Evolutionary conservation across 2,113 vertebrate species (phyloP), one percentile per base, ranked within the genome.

Genomic region (Notiomystis cincta): DNA sequence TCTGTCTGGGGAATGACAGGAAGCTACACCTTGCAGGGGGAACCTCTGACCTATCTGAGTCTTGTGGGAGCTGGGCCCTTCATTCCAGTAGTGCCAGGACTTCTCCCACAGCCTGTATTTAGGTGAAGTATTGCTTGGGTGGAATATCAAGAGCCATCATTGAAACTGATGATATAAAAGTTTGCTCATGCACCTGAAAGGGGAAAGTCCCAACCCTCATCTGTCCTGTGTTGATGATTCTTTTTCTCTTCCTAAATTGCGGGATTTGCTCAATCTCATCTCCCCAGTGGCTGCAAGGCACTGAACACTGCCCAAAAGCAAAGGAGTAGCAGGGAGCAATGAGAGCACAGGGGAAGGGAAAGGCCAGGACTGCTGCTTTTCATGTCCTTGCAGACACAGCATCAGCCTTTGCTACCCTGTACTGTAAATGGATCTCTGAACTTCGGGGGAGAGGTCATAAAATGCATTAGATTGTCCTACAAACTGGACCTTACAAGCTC

Each of bases 371-470:
- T 38, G 11, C 25, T 57, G 16, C 45, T 88, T 94, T 38, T 38
- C 23, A 33, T 65, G 48, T 50, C 50, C 23, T 58, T 65, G 62
- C 79, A 88, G 66, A 69, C 27, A 48, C 27, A 69, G 66, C 27
- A 45, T 44, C 56, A 85, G 70, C 47, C 48, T 87, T 67, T 61
- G 33, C 28, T 60, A 65, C 69, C 13, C 33, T 77, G 35, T n/a
- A 64, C 21, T 90, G 37, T 77, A 92, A 95, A 86, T n/a, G 87
- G 37, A 78, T 58, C 83, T 78, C 58, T 66, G 58, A 92, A 78
- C n/a, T 92, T 83, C 19, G 65, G 37, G 48, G 51, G 23, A 2
- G 7, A 88, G 14, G 30, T 40, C 77, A 94, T 50, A 69, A 75
- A 91, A 60, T 9, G 5, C 40, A 31, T 28, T 76, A 66, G 64